A percentile compares a stretch with the other conserved stretches of the same genome.
These are phyloP conservation scores for Dysmachus trigonus DNA, from an alignment of 2,888 invertebrate species.

Conservation along the genomic window DNA sequence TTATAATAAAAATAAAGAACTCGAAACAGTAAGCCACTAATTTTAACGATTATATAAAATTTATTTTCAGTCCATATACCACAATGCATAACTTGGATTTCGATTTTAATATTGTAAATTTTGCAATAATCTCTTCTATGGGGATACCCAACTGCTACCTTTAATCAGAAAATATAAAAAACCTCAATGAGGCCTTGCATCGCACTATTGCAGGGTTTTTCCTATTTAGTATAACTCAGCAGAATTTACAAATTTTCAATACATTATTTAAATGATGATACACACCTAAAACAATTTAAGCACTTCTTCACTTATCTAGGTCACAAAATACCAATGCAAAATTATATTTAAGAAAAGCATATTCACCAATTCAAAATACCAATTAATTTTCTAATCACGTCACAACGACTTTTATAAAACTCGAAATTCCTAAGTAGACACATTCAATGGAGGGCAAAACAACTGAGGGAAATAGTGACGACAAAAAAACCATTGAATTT, in stretches of 20 bases:
- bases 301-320: background rate
- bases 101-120: too few species aligned
- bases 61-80: too few species aligned
- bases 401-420: background rate
- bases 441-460: background rate
- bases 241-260: background rate
- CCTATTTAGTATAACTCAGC: background rate
- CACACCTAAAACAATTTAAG: background rate
- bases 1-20: too few species aligned
- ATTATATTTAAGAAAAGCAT: background rate
- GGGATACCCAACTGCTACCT: background rate
- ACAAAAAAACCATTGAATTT: background rate
- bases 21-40: too few species aligned
- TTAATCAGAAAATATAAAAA: background rate
- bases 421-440: background rate
- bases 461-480: background rate
- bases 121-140: too few species aligned
- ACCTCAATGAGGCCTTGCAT: background rate
- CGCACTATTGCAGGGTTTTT: background rate
- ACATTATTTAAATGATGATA: too few species aligned
- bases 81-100: too few species aligned
- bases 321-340: background rate
- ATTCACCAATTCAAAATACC: background rate
- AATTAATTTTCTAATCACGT: background rate
- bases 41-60: too few species aligned